Evolutionary conservation across 2,113 vertebrate species (phyloP).

Genomic region (Gambusia holbrooki): DNA sequence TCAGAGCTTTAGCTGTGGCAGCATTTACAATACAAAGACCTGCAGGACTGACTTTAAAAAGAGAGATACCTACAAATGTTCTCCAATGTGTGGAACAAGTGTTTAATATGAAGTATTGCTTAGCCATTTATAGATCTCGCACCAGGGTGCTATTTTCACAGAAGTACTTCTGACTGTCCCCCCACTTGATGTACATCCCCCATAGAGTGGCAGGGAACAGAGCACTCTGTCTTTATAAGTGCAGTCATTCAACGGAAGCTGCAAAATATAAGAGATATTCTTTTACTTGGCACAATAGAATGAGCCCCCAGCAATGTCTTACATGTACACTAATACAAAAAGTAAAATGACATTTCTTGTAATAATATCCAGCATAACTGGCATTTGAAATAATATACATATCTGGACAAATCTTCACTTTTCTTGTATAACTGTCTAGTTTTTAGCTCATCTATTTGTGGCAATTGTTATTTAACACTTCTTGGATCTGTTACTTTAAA

Average conservation of each 20-base stretch:
- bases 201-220: constrained; percentile 26
- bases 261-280: constrained; percentile 24
- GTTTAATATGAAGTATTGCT: constrained; percentile 62
- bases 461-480: too few species aligned
- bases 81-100: constrained; percentile 46
- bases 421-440: background rate
- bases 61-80: constrained; percentile 4
- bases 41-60: constrained; percentile 12
- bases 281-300: constrained; percentile 1
- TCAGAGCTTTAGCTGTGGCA: background rate
- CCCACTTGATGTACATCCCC: constrained; percentile 59
- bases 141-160: constrained; percentile 62
- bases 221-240: constrained; percentile 61
- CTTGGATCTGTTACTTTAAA: too few species aligned
- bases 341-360: background rate
- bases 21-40: constrained; percentile 15
- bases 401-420: background rate
- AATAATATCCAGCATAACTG: background rate
- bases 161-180: constrained; percentile 59
- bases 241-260: constrained; percentile 46
- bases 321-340: background rate
- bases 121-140: constrained; percentile 35
- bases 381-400: background rate
- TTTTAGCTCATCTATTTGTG: background rate
- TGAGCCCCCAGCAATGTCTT: constrained; percentile 2